These are phyloP conservation scores for Siniperca knerii DNA, from an alignment of 2,113 vertebrate genomes.

Conservation along the genomic window DNA sequence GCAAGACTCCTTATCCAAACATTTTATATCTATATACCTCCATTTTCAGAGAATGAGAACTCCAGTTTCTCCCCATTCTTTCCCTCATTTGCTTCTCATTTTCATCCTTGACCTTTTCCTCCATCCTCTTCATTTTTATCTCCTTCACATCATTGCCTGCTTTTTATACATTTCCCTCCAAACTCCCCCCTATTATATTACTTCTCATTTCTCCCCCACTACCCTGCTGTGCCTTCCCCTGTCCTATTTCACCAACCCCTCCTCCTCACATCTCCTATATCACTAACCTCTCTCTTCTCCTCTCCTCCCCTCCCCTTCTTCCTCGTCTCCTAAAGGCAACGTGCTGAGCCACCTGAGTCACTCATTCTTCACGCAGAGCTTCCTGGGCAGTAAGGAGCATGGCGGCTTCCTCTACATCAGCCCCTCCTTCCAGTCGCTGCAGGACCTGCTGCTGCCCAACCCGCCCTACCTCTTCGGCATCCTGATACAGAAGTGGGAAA, in stretches of 20 bases:
- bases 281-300: constrained; percentile 5
- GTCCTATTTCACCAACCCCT: constrained; percentile 17
- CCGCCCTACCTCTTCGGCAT: constrained; percentile 96
- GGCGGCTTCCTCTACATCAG: constrained; percentile 96
- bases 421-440: constrained; percentile 95
- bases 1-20: background rate
- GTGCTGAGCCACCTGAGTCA: constrained; percentile 95
- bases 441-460: constrained; percentile 95
- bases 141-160: background rate
- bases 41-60: constrained; percentile 8
- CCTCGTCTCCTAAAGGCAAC: constrained; percentile 84
- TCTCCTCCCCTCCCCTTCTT: background rate
- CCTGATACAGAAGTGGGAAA: constrained; percentile 99
- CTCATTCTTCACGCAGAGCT: constrained; percentile 98
- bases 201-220: background rate
- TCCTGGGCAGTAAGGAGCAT: constrained; percentile 97
- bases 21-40: background rate
- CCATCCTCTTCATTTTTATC: background rate
- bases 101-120: background rate
- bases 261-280: background rate
- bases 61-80: background rate
- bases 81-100: background rate
- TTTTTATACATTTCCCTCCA: constrained; percentile 2
- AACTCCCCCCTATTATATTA: background rate
- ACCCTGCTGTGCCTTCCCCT: background rate